Evolutionary conservation across 1,140 invertebrate genomes (phyloP).

Genomic region (Oedothorax gibbosus): DNA sequence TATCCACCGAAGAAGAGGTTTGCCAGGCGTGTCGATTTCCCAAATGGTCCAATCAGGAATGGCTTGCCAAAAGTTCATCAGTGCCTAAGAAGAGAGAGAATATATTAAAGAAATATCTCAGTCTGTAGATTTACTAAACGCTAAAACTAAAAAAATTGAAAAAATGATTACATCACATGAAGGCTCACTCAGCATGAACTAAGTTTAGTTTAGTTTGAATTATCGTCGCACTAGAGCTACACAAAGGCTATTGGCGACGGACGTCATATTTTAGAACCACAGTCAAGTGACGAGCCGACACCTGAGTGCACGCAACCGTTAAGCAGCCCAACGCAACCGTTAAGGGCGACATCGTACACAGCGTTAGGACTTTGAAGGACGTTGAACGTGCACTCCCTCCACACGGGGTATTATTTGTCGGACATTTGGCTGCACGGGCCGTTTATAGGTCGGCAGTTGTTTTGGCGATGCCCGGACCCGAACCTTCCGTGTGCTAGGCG

Average conservation of each 20-base stretch:
- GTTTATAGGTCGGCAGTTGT: too few relatives aligned
- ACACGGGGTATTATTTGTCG: not conserved
- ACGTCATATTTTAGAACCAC: too few relatives aligned
- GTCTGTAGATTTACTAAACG: not conserved
- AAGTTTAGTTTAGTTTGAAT: too few relatives aligned
- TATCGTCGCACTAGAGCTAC: too few relatives aligned
- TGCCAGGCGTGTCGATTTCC: conserved; percentile 57
- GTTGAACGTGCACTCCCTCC: not conserved
- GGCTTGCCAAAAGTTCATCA: conserved; percentile 63
- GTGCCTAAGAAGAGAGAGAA: conserved; percentile 36
- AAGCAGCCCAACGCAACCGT: too few relatives aligned
- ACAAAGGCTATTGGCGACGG: too few relatives aligned
- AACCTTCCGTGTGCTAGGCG: too few relatives aligned
- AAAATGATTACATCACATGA: not conserved
- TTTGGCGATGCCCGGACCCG: too few relatives aligned
- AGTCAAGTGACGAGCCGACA: too few relatives aligned
- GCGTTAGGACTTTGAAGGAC: too few relatives aligned
- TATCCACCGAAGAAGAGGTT: conserved; percentile 57
- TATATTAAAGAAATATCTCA: not conserved
- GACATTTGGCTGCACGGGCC: not conserved
- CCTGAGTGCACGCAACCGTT: too few relatives aligned
- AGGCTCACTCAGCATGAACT: not conserved
- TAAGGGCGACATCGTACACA: too few relatives aligned
- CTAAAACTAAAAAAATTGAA: not conserved
- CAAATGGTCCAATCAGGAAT: conserved; percentile 54